Evolutionary conservation across 2,888 invertebrate genomes (phyloP).

Genomic region (Rutpela maculata): DNA sequence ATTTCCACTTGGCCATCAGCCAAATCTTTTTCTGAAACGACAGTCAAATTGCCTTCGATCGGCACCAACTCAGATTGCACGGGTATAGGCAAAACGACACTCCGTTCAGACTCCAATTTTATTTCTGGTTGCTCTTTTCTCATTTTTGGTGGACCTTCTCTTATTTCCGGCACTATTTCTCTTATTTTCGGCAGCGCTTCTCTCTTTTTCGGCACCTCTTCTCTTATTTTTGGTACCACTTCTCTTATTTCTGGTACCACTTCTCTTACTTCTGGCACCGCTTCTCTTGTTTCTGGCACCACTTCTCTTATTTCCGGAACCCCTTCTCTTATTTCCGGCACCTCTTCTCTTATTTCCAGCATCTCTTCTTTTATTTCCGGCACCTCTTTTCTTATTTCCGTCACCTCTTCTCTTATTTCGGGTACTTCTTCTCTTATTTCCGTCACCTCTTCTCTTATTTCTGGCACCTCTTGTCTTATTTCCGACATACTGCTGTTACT

Average conservation of each 20-base stretch:
- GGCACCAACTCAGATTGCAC: slow-evolving; percentile 68
- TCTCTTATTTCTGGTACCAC: no score
- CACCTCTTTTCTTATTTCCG: no score
- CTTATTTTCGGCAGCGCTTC: not conserved
- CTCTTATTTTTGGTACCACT: not conserved
- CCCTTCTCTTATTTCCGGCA: no score
- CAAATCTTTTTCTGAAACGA: slow-evolving; percentile 72
- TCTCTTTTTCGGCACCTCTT: not conserved
- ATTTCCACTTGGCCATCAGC: slow-evolving; percentile 76
- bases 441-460: not conserved
- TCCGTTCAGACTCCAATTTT: not conserved
- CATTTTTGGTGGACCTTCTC: not conserved
- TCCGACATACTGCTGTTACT: slow-evolving; percentile 40
- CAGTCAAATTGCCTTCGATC: slow-evolving; percentile 78
- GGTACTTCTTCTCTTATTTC: no score
- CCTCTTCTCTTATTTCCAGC: no score
- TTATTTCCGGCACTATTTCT: no score
- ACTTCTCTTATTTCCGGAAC: no score
- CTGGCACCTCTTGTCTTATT: not conserved
- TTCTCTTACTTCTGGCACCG: no score
- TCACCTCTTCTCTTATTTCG: no score
- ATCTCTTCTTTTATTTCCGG: no score
- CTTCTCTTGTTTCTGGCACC: no score
- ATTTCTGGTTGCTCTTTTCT: slow-evolving; percentile 23
- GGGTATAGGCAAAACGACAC: not conserved